These are phyloP conservation scores for Limnephilus rhombicus DNA, from an alignment of 2,888 invertebrate species.

Conservation along the genomic window DNA sequence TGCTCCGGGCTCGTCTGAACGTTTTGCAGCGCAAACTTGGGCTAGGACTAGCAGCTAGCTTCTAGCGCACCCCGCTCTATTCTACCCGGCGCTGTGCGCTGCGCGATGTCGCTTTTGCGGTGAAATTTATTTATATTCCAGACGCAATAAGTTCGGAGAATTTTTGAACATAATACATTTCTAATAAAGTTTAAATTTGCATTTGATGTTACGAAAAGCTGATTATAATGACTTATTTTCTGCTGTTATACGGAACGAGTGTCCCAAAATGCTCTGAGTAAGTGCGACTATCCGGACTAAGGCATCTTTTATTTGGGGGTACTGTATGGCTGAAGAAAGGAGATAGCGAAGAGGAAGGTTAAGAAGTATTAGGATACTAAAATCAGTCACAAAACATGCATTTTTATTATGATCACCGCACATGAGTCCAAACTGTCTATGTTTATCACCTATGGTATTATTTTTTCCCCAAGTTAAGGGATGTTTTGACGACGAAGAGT, in stretches of 20 bases:
- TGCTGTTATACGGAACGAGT: no score
- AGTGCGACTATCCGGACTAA: no score
- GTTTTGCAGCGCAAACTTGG: slow-evolving; percentile 30
- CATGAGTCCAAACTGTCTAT: no score
- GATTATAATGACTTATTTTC: neutral
- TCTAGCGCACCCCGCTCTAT: neutral
- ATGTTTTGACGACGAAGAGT: no score
- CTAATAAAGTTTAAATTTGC: neutral
- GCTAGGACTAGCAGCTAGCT: neutral
- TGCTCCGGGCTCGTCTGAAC: neutral
- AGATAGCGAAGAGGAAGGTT: no score
- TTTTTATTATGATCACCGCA: neutral
- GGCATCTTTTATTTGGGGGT: no score
- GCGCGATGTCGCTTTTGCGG: neutral
- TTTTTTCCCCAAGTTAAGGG: no score
- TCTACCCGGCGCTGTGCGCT: neutral
- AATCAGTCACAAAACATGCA: neutral
- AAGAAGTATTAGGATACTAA: neutral
- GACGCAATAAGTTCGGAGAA: neutral
- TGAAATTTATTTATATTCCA: neutral
- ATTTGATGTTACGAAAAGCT: neutral
- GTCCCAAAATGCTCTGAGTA: no score
- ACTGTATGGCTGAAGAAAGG: no score
- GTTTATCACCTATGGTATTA: no score
- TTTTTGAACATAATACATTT: neutral